Percentiles rank a stretch among this genome's conserved stretches.
phyloP scores from a whole-genome alignment of 2,797 vertebrate species.

The Pseudochaenichthys georgianus region DNA sequence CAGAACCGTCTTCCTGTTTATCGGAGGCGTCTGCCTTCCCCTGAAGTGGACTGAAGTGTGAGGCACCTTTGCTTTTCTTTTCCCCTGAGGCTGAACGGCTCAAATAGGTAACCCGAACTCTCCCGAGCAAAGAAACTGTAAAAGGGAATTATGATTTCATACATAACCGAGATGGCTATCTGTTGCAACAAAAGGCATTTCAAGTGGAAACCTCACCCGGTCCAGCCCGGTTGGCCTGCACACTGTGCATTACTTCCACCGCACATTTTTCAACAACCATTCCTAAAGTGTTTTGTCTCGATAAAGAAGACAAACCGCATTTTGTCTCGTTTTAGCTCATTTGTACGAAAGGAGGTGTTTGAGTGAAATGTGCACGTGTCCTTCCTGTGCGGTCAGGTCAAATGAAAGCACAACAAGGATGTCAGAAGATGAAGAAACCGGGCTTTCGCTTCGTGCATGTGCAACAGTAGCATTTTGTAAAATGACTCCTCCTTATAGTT shows the following conservation, averaged over 20 bases:
- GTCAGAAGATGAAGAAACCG: conserved; percentile 9
- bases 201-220: conserved; percentile 22
- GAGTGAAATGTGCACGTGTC: conserved; percentile 3
- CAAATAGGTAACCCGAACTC: conserved; percentile 27
- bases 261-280: conserved; percentile 62
- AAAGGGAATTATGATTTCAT: conserved; percentile 18
- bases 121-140: conserved; percentile 17
- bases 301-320: conserved; percentile 40
- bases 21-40: conserved; percentile 45
- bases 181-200: conserved; percentile 26
- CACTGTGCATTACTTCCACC: conserved; percentile 40
- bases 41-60: conserved; percentile 42
- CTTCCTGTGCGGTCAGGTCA: conserved; percentile 5
- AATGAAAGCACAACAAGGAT: conserved; percentile 38
- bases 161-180: conserved; percentile 14
- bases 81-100: conserved; percentile 27
- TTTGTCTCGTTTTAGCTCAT: conserved; percentile 28
- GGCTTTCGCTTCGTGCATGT: neutral
- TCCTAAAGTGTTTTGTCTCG: conserved; percentile 50
- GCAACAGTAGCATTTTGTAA: conserved; percentile 34
- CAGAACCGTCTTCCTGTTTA: conserved; percentile 16
- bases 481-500: neutral
- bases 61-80: conserved; percentile 28
- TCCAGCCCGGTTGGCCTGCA: conserved; percentile 21
- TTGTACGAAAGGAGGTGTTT: neutral